Evolutionary conservation across 2,797 vertebrate genomes (phyloP).

Genomic region (Scomberomorus guttatus): DNA sequence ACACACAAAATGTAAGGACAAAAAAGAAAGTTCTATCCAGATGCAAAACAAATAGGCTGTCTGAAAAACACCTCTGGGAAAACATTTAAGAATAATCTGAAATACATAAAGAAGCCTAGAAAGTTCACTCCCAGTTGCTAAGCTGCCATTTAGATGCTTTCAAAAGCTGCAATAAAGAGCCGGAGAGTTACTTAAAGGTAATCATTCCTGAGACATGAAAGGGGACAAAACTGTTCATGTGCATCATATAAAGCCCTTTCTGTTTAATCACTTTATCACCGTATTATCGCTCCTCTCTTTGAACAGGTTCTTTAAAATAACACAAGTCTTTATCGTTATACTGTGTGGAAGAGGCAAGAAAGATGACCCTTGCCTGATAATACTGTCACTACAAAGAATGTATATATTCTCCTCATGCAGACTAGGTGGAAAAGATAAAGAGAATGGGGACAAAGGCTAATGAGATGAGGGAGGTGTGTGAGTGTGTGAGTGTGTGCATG

Average conservation of each 20-base stretch:
- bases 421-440: slow-evolving; percentile 77
- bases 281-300: slow-evolving; percentile 77
- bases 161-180: slow-evolving; percentile 71
- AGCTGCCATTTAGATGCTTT: slow-evolving; percentile 71
- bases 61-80: slow-evolving; percentile 39
- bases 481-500: slow-evolving; percentile 30
- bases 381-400: slow-evolving; percentile 78
- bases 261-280: slow-evolving; percentile 78
- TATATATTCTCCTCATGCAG: slow-evolving; percentile 79
- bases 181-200: slow-evolving; percentile 70
- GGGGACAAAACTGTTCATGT: slow-evolving; percentile 77
- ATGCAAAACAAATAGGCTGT: slow-evolving; percentile 48
- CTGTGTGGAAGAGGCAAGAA: slow-evolving; percentile 59
- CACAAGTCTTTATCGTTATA: slow-evolving; percentile 76
- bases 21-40: slow-evolving; percentile 44
- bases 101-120: slow-evolving; percentile 63
- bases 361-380: slow-evolving; percentile 81
- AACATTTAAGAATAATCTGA: slow-evolving; percentile 58
- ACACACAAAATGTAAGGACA: slow-evolving; percentile 32
- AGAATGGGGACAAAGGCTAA: slow-evolving; percentile 79
- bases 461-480: slow-evolving; percentile 72
- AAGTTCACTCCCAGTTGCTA: slow-evolving; percentile 59
- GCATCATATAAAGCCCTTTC: slow-evolving; percentile 79
- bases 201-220: slow-evolving; percentile 77
- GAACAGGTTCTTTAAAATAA: slow-evolving; percentile 81